Evolutionary conservation across 2,888 invertebrate species (phyloP), one percentile per base, ranked within the genome.

Genomic region (Melipona beecheii): DNA sequence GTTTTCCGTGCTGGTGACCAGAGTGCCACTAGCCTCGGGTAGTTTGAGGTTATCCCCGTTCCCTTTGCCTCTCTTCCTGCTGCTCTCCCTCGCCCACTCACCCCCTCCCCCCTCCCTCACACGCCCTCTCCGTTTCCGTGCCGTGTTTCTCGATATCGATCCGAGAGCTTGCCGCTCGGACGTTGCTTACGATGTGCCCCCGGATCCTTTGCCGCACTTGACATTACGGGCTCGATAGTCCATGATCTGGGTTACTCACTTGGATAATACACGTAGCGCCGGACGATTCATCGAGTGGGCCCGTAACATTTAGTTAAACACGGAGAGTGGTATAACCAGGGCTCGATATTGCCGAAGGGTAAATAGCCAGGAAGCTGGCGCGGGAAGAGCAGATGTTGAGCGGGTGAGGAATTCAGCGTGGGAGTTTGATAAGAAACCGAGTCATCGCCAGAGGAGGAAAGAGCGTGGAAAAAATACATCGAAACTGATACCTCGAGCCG

Each of bases 141-240:
- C 70, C 60, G 81, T 83, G 81, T 86, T 87, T 79, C 89, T 88
- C 83, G 71, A 87, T 89, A 88, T 89, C 87, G 89, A 89, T 89
- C 84, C 75, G 27, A 24, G 13, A 49, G 13, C 62, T 15, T 52
- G 27, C 68, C n/a, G 66, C 66, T 79, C 70, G 70, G 74, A 88
- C 75, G 73, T 77, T 87, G 81, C 81, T 87, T 82, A 87, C 84
- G 85, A 86, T 80, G 52, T 52, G 85, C 78, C 72, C 73, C 75
- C 73, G 75, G 78, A 85, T 76, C 84, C 86, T 84, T 83, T 73
- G 73, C 79, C 87, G 81, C 58, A 88, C 85, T 90, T 87, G 90
- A 90, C 89, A 86, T 90, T 87, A 89, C 78, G 82, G 81, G 87
- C 84, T 84, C 90, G 81, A 89, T 85, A 86, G 87, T 83, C 81